These are phyloP conservation scores for Epirrhoe tristata DNA, from an alignment of 2,888 invertebrate genomes.

Conservation along the genomic window DNA sequence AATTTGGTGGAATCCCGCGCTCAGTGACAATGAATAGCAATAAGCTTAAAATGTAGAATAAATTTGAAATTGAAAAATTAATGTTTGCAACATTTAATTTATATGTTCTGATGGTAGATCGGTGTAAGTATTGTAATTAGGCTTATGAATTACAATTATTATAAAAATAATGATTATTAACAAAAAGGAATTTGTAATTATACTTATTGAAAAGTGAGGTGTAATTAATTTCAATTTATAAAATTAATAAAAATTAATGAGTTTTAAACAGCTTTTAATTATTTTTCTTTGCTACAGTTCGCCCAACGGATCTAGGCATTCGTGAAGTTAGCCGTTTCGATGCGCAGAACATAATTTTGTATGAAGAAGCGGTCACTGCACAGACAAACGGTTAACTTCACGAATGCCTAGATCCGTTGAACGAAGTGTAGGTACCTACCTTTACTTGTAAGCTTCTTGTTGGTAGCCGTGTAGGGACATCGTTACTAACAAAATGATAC, in stretches of 20 bases:
- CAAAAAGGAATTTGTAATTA: constrained; percentile 84
- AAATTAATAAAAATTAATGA: constrained; percentile 85
- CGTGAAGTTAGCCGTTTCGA: too few species aligned
- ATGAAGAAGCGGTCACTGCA: too few species aligned
- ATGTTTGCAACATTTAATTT: constrained; percentile 72
- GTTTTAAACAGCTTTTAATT: constrained; percentile 68
- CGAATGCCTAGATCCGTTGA: constrained; percentile 5
- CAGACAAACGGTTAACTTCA: too few species aligned
- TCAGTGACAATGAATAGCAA: constrained; percentile 70
- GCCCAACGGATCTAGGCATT: too few species aligned
- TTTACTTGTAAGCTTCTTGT: too few species aligned
- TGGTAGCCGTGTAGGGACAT: not conserved
- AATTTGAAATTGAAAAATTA: constrained; percentile 64
- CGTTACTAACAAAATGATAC: not conserved
- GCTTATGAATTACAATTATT: constrained; percentile 73
- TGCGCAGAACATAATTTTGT: too few species aligned
- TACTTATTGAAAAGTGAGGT: constrained; percentile 68
- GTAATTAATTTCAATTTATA: constrained; percentile 85
- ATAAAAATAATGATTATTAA: constrained; percentile 76
- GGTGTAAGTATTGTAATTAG: constrained; percentile 76
- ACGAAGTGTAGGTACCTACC: not conserved
- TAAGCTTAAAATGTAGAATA: constrained; percentile 65
- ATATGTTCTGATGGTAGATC: constrained; percentile 72
- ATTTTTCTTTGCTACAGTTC: constrained; percentile 16
- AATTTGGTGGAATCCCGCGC: constrained; percentile 50